A percentile compares a stretch with the other conserved stretches of the same genome.
These are phyloP conservation scores for Euzophera pinguis DNA, from an alignment of 2,888 invertebrate genomes.

Conservation along the genomic window DNA sequence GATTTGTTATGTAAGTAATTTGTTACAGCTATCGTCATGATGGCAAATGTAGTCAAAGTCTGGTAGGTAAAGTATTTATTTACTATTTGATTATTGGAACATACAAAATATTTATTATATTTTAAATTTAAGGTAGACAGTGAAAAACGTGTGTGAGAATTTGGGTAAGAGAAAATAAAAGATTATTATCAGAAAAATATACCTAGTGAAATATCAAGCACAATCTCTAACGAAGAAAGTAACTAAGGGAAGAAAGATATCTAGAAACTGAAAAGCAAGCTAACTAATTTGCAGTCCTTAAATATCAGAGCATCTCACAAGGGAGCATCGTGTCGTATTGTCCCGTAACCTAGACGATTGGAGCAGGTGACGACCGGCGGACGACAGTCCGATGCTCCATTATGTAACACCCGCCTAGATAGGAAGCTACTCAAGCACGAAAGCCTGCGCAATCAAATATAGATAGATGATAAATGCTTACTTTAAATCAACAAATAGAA, in stretches of 20 bases:
- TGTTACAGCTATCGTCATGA: neutral
- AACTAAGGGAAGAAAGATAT: no score
- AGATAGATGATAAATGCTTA: neutral
- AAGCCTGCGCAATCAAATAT: slow-evolving; percentile 22
- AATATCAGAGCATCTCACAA: slow-evolving; percentile 22
- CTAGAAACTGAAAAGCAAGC: no score
- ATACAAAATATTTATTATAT: no score
- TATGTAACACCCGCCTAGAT: slow-evolving; percentile 45
- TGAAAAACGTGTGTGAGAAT: no score
- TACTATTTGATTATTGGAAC: no score
- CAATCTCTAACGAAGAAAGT: no score
- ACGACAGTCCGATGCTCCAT: slow-evolving; percentile 37
- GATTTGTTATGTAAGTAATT: neutral
- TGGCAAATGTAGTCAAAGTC: neutral
- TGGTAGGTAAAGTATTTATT: no score
- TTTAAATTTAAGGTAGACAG: no score
- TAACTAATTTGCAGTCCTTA: neutral
- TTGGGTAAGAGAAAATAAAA: no score
- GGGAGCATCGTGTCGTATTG: slow-evolving; percentile 25
- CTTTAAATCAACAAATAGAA: neutral
- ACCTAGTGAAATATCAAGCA: no score
- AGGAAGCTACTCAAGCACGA: slow-evolving; percentile 29
- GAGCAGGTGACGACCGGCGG: slow-evolving; percentile 30
- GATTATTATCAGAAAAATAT: no score
- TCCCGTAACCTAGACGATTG: slow-evolving; percentile 29